Evolutionary conservation across 2,797 vertebrate species (phyloP), one percentile per base, ranked within the genome.

Genomic region (Chrosomus eos): DNA sequence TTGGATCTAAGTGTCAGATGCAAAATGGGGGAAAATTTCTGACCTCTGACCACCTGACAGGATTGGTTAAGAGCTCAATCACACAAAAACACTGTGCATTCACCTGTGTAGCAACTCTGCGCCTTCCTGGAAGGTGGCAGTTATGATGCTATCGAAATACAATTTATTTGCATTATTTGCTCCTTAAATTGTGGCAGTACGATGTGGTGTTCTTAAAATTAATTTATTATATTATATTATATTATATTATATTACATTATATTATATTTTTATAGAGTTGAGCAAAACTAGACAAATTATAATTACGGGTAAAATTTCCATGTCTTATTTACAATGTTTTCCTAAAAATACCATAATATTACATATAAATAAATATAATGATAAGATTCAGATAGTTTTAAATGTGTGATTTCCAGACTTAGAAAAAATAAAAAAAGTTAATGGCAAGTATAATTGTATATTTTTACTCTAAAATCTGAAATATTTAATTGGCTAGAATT

Each of bases 101-200:
- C 31, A 62, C 16, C n/a, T 60, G 7, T 18, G 10, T 21, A 23
- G 19, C 40, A 11, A 28, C 9, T 43, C 33, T 55, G 16, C 4
- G 9, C 43, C 43, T 31, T 18, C 10, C 64, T 31, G 53, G n/a
- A 60, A 64, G 67, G n/a, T 58, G 14, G 51, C 4, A 21, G 33
- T 71, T 81, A 14, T 71, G 51, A 81, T 68, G 36, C 23, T 70
- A 8, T 40, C 40, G 16, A 71, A 70, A 40, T 58, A 58, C 45
- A 71, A 21, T 21, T 7, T 7, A 19, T 1, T 53, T 31, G 45
- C 45, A 48, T 40, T 81, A 40, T 82, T 81, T 87, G 66, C 75
- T 0, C 1, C 18, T 21, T 53, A 53, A 53, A 16, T 48, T 45
- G 13, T 45, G 11, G 11, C 43, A 45, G 43, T 36, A 67, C 16